These are phyloP conservation scores for Heterodera filipjevi DNA, from an alignment of 2,888 invertebrate genomes.

Conservation along the genomic window DNA sequence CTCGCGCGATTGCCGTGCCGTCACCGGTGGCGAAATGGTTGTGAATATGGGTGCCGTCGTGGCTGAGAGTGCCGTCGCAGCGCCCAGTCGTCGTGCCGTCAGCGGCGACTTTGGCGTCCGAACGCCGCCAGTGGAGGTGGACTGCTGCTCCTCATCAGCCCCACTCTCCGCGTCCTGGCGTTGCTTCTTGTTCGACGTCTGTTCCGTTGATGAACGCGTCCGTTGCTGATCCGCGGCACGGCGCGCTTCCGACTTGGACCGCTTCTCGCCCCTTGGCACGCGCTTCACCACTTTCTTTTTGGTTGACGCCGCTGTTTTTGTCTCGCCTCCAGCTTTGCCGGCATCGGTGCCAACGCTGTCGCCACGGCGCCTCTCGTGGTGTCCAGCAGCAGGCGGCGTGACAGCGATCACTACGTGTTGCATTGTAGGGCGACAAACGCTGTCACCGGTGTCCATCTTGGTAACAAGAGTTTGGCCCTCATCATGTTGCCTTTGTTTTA, in stretches of 20 bases:
- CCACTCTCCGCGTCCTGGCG: neutral
- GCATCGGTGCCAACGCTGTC: neutral
- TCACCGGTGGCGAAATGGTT: too few relatives aligned
- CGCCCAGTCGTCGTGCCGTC: neutral
- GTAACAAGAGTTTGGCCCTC: too few relatives aligned
- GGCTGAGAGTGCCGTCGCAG: too few relatives aligned
- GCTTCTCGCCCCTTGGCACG: neutral
- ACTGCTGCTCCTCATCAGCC: neutral
- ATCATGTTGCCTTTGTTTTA: too few relatives aligned
- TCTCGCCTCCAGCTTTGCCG: neutral
- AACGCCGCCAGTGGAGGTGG: neutral
- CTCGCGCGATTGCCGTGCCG: too few relatives aligned
- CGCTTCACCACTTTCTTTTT: slow-evolving; percentile 2
- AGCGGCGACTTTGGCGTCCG: neutral
- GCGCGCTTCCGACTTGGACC: slow-evolving; percentile 25
- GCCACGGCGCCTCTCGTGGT: neutral
- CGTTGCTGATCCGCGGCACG: slow-evolving; percentile 12
- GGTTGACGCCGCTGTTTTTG: neutral
- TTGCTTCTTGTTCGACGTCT: slow-evolving; percentile 27
- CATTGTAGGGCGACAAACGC: neutral
- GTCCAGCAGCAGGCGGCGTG: neutral
- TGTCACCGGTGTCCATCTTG: neutral
- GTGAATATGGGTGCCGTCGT: too few relatives aligned
- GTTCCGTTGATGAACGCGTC: slow-evolving; percentile 22
- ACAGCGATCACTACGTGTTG: neutral